Base-by-base conservation (phyloP, 2,797 vertebrate species). In the Sebastes iracundus region DNA sequence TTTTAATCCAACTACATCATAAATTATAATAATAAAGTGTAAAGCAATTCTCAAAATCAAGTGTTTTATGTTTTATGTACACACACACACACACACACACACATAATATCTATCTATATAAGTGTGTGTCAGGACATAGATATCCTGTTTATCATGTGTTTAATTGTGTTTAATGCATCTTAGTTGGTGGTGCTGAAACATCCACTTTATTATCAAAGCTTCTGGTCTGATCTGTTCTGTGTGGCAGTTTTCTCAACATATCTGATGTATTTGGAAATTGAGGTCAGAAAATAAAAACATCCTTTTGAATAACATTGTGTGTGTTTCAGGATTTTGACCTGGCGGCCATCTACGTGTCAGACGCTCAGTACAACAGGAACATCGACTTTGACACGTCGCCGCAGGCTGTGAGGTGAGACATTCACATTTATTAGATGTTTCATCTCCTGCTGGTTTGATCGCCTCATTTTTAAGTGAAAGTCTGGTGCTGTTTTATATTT, bases 351-450 rank as follows among this genome's bases (percentile, higher is more conserved):
- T 98, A 96, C 4, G 97, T 99, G 32, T 98, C 97, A 0, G 98
- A 99, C 38, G 98, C 98, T 9, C 97, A 98, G 79, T 97, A 97
- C 92, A 98, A 97, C 94, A 95, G 97, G 72, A 99, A 99, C 73
- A 97, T 98, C 62, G 95, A 83, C 22, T 98, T 99, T 22, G 96
- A 97, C 88, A 96, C 96, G 0, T 96, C 97, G 0, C 96, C 97
- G 1, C 92, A 93, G 88, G 95, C 97, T 0, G 93, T 99, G 86
- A 97, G 97, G 98, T 98, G 90, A 85, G 76, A 46, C 3, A 0
- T 2, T 25, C 58, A 27, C 25, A 16, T 27, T 12, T 49, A 63
- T 23, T 20, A 6, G 28, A 61, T 11, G 18, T 32, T 61, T 28
- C 1, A 23, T n/a, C 32, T 53, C 32, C 38, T 59, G 32, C 30